Evolutionary conservation across 35 echinoderm and acorn worm species (phyloP).

Genomic region (Apostichopus californicus): DNA sequence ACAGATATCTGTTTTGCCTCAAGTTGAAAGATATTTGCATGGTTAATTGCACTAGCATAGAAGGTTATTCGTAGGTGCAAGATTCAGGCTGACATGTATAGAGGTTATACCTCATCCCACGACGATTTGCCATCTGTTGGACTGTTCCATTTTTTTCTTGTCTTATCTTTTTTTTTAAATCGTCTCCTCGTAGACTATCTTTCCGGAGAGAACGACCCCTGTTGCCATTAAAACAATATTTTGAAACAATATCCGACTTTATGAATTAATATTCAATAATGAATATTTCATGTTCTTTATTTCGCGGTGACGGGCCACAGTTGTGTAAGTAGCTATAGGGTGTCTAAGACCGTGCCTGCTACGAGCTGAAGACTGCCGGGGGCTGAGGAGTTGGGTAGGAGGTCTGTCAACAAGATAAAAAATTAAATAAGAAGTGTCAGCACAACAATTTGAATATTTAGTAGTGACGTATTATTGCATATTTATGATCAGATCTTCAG

Average conservation of each 20-base stretch:
- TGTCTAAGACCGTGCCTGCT: background rate
- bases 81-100: background rate
- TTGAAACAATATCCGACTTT: background rate
- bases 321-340: background rate
- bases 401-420: background rate
- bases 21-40: background rate
- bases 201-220: background rate
- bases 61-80: background rate
- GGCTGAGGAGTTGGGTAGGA: background rate
- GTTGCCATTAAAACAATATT: conserved; percentile 5
- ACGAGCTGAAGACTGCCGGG: no score
- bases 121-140: conserved; percentile 11
- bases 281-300: background rate
- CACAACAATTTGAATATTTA: background rate
- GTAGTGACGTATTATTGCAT: background rate
- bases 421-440: background rate
- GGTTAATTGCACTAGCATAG: background rate
- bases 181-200: background rate
- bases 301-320: background rate
- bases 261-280: background rate
- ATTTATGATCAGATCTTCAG: background rate
- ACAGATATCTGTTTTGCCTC: background rate
- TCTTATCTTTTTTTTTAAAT: background rate
- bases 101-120: background rate
- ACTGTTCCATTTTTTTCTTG: conserved; percentile 8